Base-by-base conservation (phyloP, 2,888 invertebrate genomes). In the Sycophila texana region DNA sequence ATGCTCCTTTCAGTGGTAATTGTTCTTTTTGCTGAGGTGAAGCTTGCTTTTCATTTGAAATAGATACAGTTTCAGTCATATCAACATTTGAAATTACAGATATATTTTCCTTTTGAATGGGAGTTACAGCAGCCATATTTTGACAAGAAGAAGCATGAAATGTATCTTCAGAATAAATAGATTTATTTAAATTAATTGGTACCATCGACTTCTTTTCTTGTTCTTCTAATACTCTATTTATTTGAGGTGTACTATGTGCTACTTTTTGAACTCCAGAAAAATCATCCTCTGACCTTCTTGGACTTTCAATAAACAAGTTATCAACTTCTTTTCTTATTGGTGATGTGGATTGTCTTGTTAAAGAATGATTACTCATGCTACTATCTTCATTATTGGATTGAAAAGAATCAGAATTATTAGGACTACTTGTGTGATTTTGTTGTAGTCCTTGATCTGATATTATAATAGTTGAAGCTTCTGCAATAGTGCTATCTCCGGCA, bases 221-320 rank as follows among this genome's bases (percentile, higher is more conserved):
- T 4, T 51, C 49, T 13, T 18, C 63, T 16, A 71, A 58, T 65
- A 20, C 22, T 66, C 58, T 74, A 2, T 78, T 84, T 2, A 79
- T 77, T 57, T 86, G 85, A 0, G 88, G 88, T 20, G 88, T 88
- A 74, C 88, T 88, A 74, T 88, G 88, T 26, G 85, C 84, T 2
- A 85, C 49, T n/a, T 84, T 84, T 58, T 82, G 83, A 0, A 87
- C 81, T 16, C 85, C 83, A 12, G 86, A 86, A 73, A 88, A 88
- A 16, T 84, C 77, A 18, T 68, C 72, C 4, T 83, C 47, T 0
- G 86, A 83, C 20, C 87, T 83, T 87, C 87, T 87, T 7, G 88
- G 88, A 79, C 87, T 88, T 4, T 82, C 84, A 1, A 82, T 67
- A 76, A 87, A 86, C 39, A 83, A 84, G 14, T 82, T 80, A 51